Evolutionary conservation across 2,113 vertebrate genomes (phyloP).

Genomic region (Cryptotis parvus): DNA sequence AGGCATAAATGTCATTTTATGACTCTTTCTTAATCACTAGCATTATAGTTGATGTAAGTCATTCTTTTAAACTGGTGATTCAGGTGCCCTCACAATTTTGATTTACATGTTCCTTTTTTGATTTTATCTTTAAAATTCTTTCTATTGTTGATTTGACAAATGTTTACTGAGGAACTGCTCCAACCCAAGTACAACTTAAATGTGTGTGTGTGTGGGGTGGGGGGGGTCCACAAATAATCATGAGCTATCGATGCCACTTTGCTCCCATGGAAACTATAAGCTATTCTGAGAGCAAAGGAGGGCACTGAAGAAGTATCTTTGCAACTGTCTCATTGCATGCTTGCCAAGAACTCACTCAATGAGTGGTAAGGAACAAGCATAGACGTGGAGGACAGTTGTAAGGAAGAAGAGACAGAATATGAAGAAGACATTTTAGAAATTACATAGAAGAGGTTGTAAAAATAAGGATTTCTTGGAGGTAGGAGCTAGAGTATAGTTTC

Average conservation of each 20-base stretch:
- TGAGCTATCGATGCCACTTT: neutral
- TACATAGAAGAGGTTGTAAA: neutral
- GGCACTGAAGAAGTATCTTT: neutral
- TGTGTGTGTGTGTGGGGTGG: neutral
- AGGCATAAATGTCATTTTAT: neutral
- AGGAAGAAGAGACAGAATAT: neutral
- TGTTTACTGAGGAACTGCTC: neutral
- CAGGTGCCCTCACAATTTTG: neutral
- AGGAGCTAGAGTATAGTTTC: neutral
- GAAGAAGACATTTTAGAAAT: neutral
- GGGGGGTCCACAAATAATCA: neutral
- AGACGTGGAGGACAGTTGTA: neutral
- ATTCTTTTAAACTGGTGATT: neutral
- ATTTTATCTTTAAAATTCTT: constrained; percentile 18
- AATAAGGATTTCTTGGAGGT: neutral
- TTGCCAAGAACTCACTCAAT: neutral
- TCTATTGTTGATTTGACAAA: neutral
- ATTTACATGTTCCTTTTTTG: neutral
- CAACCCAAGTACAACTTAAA: neutral
- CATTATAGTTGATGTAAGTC: neutral
- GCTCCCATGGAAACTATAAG: neutral
- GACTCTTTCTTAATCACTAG: neutral
- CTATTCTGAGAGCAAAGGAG: too few relatives aligned
- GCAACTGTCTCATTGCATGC: neutral
- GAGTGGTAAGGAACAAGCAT: too few relatives aligned